These are phyloP conservation scores for Drosophila miranda DNA, from an alignment of 1,140 invertebrate genomes.

Conservation along the genomic window DNA sequence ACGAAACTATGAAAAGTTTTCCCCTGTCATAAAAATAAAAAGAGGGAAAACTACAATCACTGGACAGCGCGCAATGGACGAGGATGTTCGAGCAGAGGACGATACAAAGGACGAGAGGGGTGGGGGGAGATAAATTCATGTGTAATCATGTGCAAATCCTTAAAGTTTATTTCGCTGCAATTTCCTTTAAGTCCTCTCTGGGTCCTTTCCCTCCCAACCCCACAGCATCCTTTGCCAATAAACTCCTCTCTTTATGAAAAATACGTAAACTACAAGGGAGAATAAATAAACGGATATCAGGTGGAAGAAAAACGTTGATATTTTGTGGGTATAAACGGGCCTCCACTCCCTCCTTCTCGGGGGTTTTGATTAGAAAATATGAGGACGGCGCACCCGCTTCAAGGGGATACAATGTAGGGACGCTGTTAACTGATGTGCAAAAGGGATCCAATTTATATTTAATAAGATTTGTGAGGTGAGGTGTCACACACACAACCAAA, in stretches of 20 bases:
- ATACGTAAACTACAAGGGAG: constrained; percentile 14
- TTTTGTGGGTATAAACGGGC: background rate
- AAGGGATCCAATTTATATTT: constrained; percentile 9
- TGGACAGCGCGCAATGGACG: no score
- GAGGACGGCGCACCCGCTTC: background rate
- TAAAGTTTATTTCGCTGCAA: constrained; percentile 21
- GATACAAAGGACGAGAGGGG: constrained; percentile 3
- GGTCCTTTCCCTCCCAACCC: background rate
- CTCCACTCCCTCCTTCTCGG: background rate
- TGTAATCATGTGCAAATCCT: constrained; percentile 32
- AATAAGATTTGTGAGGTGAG: constrained; percentile 8
- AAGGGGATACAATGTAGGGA: background rate
- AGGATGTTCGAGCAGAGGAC: background rate
- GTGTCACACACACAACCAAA: no score
- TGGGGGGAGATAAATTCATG: constrained; percentile 12
- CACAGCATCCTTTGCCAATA: background rate
- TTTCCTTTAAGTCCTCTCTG: constrained; percentile 5
- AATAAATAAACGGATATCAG: constrained; percentile 18
- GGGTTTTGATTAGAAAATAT: constrained; percentile 25
- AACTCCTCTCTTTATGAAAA: constrained; percentile 1
- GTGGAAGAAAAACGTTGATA: constrained; percentile 4
- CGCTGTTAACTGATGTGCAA: constrained; percentile 9
- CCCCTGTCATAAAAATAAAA: background rate
- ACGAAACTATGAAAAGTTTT: constrained; percentile 19
- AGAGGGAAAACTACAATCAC: no score